Percentiles rank a stretch among this genome's conserved stretches.
Evolutionary conservation across 2,888 invertebrate genomes (phyloP).

Genomic region (Agrilus cyanescens): DNA sequence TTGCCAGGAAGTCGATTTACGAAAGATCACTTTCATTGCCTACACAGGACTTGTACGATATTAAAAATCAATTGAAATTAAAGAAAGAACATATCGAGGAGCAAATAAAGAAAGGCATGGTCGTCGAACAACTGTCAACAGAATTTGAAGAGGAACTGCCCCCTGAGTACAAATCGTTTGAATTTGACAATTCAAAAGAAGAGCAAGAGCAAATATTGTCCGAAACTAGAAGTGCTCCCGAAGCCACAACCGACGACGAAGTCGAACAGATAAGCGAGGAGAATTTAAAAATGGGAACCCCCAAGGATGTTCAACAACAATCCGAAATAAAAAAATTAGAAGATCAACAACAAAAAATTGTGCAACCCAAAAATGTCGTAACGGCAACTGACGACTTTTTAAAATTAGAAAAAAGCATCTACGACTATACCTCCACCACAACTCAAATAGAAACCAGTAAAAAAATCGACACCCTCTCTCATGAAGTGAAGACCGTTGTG

Average conservation of each 20-base stretch:
- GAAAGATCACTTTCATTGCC: conserved; percentile 40
- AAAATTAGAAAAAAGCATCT: too few species aligned
- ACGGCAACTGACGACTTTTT: too few species aligned
- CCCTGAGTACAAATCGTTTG: conserved; percentile 37
- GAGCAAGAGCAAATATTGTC: conserved; percentile 16
- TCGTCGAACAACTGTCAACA: conserved; percentile 39
- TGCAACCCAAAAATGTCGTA: neutral
- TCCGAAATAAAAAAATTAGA: conserved; percentile 1
- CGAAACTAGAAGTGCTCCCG: conserved; percentile 17
- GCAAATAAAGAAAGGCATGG: conserved; percentile 47
- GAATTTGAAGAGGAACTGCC: conserved; percentile 38
- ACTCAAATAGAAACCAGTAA: too few species aligned
- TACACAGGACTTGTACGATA: conserved; percentile 38
- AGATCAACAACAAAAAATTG: neutral
- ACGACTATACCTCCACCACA: too few species aligned
- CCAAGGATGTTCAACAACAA: neutral
- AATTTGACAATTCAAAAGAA: conserved; percentile 17
- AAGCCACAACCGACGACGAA: conserved; percentile 1
- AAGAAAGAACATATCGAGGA: conserved; percentile 48
- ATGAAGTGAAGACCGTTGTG: neutral
- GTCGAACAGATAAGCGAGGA: neutral
- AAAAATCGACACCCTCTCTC: too few species aligned
- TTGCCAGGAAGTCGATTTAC: conserved; percentile 31
- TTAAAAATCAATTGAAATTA: conserved; percentile 41
- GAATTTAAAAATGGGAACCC: neutral